Evolutionary conservation across 2,797 vertebrate species (phyloP), one percentile per base, ranked within the genome.

Genomic region (Rousettus madagascariensis): DNA sequence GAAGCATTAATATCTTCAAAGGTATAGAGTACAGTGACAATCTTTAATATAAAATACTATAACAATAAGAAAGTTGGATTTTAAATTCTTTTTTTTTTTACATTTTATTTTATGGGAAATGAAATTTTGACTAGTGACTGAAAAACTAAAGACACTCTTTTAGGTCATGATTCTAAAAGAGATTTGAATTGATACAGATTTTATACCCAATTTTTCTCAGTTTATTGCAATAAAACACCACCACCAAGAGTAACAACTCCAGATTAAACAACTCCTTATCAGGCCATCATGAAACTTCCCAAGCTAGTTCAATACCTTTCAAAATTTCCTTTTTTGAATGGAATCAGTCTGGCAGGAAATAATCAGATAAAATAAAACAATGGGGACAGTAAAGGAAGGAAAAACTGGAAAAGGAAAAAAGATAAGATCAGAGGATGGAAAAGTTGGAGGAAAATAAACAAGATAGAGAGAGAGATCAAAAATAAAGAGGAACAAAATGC

Each of bases 321-420:
- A 63, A 94, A 89, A 66, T 91, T 90, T 96, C n/a, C 69, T 55
- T 75, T 75, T 86, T 72, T n/a, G 22, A 43, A 9, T 46, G 82
- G 6, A 24, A 92, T 91, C 9, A 16, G 11, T 55, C 74, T 96
- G 61, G 38, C n/a, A 85, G n/a, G 36, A 92, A 86, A 72, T 66
- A 83, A 82, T 80, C 49, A 87, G 24, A 79, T 80, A 75, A 95
- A 68, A 91, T 33, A 57, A 91, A 93, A 77, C 65, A 28, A 86
- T 84, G 61, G 55, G 26, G 24, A 24, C 46, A 66, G 66, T 8
- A 91, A 92, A 86, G 24, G 36, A 74, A 94, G 84, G n/a, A 17
- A 95, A 95, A 91, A 49, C 2, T 38, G 24, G 41, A 68, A 86
- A 92, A 69, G n/a, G 20, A 57, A 86, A 94, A 9, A 85, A 49